Evolutionary conservation across 2,113 vertebrate species (phyloP).

Genomic region (Myiozetetes cayanensis): DNA sequence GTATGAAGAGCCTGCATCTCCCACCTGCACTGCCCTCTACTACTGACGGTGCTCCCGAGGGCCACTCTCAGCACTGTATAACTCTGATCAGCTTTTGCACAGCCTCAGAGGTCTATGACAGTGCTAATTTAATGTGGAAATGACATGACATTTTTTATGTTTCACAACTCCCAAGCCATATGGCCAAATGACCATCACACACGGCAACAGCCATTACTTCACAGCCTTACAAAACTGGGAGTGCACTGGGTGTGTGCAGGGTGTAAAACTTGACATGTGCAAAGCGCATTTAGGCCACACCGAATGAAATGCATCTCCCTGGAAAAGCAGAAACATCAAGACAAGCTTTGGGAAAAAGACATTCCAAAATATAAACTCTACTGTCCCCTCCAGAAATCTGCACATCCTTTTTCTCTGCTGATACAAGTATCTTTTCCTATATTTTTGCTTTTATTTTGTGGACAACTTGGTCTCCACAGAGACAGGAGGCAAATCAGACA

Average conservation of each 20-base stretch:
- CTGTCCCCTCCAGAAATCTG: neutral
- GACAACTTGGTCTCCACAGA: neutral
- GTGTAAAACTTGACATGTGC: neutral
- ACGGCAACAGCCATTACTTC: neutral
- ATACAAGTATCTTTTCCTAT: accelerated
- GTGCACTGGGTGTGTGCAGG: neutral
- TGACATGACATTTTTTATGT: neutral
- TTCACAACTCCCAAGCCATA: neutral
- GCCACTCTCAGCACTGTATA: accelerated
- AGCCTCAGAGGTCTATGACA: neutral
- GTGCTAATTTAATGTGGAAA: neutral
- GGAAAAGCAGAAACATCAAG: neutral
- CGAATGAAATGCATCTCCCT: neutral
- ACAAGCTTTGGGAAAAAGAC: neutral
- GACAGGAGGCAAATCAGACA: neutral
- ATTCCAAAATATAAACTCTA: neutral
- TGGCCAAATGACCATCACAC: neutral
- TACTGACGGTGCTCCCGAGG: accelerated
- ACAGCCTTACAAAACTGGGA: conserved; percentile 12
- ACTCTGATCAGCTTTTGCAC: neutral
- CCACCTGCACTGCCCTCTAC: neutral
- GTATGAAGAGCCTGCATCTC: neutral
- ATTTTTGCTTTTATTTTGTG: neutral
- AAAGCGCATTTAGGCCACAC: neutral
- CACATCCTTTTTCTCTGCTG: neutral